These are phyloP conservation scores for Amphimallon solstitiale DNA, from an alignment of 2,888 invertebrate species.

Conservation along the genomic window DNA sequence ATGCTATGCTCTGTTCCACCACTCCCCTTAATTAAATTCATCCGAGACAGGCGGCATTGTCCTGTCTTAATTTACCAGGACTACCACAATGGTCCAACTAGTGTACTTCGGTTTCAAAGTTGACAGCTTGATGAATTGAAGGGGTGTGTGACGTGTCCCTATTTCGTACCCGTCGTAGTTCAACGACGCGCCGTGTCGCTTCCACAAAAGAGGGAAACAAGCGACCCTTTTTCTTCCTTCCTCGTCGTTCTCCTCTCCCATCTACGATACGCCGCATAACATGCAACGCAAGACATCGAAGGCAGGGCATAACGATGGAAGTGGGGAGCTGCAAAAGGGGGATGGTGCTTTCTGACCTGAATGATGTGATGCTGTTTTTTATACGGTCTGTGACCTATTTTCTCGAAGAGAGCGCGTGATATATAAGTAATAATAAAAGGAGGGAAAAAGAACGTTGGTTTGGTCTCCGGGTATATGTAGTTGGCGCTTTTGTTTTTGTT, in stretches of 20 bases:
- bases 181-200: constrained; percentile 18
- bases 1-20: no score
- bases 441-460: no score
- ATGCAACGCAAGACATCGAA: no score
- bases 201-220: constrained; percentile 14
- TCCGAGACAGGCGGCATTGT: not conserved
- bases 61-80: constrained; percentile 23
- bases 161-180: constrained; percentile 15
- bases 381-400: constrained; percentile 28
- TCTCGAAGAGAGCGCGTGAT: not conserved
- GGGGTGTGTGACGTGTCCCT: constrained; percentile 28
- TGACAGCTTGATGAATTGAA: constrained; percentile 34
- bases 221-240: constrained; percentile 2
- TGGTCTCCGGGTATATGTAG: no score
- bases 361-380: constrained; percentile 21
- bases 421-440: no score
- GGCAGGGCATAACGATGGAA: not conserved
- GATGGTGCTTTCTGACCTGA: constrained; percentile 28
- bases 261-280: no score
- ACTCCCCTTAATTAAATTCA: no score
- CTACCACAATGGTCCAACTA: constrained; percentile 34
- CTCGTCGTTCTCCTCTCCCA: no score
- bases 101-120: constrained; percentile 33
- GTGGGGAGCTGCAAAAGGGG: not conserved
- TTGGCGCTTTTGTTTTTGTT: no score